Conservation (phyloP, 2,888 invertebrate genomes). For the Pseudoips prasinana region DNA sequence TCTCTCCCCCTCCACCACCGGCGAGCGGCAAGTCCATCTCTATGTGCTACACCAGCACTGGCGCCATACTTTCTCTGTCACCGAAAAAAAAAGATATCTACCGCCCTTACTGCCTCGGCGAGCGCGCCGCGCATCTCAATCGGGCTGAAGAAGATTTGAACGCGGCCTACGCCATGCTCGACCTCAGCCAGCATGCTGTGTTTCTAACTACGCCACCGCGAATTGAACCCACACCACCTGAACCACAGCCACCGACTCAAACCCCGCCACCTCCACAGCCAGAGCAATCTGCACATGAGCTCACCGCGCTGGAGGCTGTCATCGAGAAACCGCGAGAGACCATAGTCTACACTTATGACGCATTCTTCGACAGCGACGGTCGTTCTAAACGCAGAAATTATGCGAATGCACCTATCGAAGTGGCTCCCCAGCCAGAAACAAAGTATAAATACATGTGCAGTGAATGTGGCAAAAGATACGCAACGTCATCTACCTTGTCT, state of each 20-base stretch:
- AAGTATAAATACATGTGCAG: constrained; percentile 85
- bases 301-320: constrained; percentile 26
- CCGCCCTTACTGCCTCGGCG: constrained; percentile 91
- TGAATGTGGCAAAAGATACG: constrained; percentile 95
- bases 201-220: constrained; percentile 79
- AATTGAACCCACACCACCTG: constrained; percentile 42
- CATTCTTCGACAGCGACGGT: constrained; percentile 95
- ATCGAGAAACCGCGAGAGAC: constrained; percentile 83
- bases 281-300: constrained; percentile 34
- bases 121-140: constrained; percentile 81
- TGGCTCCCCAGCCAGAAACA: constrained; percentile 55
- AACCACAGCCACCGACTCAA: constrained; percentile 35
- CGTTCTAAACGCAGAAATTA: constrained; percentile 89
- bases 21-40: constrained; percentile 87
- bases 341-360: constrained; percentile 94
- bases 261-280: constrained; percentile 32
- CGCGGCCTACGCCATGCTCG: constrained; percentile 94
- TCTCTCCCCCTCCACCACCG: constrained; percentile 76
- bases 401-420: constrained; percentile 63
- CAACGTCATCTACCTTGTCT: constrained; percentile 94
- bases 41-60: constrained; percentile 93
- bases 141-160: constrained; percentile 91
- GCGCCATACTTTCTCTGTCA: constrained; percentile 90
- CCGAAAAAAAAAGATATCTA: constrained; percentile 96
- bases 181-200: constrained; percentile 93